Percentiles rank a stretch among this genome's conserved stretches.
Evolutionary conservation across 2,797 vertebrate species (phyloP).

Genomic region (Acanthurus tractus): DNA sequence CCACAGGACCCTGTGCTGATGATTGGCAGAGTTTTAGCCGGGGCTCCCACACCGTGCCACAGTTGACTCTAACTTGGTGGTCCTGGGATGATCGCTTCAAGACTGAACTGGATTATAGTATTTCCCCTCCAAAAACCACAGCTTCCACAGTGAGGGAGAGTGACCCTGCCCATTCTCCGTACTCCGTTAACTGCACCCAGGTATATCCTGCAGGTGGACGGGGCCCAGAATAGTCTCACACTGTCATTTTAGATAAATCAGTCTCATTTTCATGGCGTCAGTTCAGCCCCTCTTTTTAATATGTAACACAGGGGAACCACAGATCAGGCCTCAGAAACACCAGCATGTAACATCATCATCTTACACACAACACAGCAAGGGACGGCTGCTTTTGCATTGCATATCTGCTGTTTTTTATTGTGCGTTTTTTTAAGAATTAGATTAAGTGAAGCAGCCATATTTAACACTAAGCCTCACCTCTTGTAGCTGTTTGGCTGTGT

Average conservation of each 20-base stretch:
- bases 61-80: constrained; percentile 65
- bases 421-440: constrained; percentile 1
- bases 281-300: background rate
- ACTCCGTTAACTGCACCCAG: too few species aligned
- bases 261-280: background rate
- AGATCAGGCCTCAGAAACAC: constrained; percentile 23
- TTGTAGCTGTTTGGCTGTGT: background rate
- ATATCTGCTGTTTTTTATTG: constrained; percentile 11
- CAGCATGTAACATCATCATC: constrained; percentile 18
- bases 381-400: constrained; percentile 14
- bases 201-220: constrained; percentile 31
- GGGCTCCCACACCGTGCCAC: constrained; percentile 42
- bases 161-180: background rate
- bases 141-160: constrained; percentile 55
- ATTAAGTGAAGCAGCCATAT: constrained; percentile 6
- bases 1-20: constrained; percentile 51
- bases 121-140: constrained; percentile 70
- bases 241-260: constrained; percentile 1
- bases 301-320: constrained; percentile 27
- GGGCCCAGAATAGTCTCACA: background rate
- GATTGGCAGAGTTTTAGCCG: constrained; percentile 43
- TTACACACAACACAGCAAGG: constrained; percentile 18
- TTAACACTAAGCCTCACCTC: background rate
- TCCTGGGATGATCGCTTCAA: constrained; percentile 71
- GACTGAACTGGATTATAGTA: constrained; percentile 71